Percentiles rank a stretch among this genome's conserved stretches.
Conservation (phyloP, 2,113 vertebrate genomes). For the Petrocephalus microphthalmus region DNA sequence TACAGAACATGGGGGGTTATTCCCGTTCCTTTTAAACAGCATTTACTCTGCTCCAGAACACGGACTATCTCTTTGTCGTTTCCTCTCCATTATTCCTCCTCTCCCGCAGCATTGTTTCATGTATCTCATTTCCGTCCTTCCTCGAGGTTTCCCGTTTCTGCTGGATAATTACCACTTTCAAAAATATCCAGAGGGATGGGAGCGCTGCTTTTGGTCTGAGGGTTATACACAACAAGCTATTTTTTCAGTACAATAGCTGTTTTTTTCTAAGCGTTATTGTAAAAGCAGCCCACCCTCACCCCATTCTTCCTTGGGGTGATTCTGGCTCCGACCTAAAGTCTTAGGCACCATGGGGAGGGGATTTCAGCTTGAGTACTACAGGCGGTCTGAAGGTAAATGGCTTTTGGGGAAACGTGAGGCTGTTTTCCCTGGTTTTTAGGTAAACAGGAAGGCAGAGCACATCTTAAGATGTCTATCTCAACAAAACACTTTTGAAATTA, state of each 20-base stretch:
- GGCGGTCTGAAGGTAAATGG: neutral
- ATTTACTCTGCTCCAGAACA: neutral
- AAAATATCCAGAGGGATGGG: slow-evolving; percentile 13
- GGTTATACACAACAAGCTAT: neutral
- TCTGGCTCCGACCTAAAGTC: neutral
- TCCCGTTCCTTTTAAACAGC: neutral
- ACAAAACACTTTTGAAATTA: neutral
- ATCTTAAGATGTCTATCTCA: neutral
- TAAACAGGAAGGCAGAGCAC: neutral
- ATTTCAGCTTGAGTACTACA: neutral
- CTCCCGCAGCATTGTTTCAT: neutral
- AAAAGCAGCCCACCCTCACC: neutral
- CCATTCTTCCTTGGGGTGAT: neutral
- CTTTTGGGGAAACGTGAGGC: neutral
- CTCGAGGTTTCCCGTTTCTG: neutral
- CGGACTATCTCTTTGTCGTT: neutral
- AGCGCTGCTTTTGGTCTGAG: neutral
- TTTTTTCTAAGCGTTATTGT: neutral
- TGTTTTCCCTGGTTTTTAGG: neutral
- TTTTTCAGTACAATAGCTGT: neutral
- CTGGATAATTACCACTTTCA: slow-evolving; percentile 9
- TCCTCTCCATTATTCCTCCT: slow-evolving; percentile 10
- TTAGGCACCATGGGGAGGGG: neutral
- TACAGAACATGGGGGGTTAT: neutral
- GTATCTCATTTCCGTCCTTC: slow-evolving; percentile 13